Evolutionary conservation across 1,140 invertebrate genomes (phyloP).

Genomic region (Conus ventricosus): DNA sequence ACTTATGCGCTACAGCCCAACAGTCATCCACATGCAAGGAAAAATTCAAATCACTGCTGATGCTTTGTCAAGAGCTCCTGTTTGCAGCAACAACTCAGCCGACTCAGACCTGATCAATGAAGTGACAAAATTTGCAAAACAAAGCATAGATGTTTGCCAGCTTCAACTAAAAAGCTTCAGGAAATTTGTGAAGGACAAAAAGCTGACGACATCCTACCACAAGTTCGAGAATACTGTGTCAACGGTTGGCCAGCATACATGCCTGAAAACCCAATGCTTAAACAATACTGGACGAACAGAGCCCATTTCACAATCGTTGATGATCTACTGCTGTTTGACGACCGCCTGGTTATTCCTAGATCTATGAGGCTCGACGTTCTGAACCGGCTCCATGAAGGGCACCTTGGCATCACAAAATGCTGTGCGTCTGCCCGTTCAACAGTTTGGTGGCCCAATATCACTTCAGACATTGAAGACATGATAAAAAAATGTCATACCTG

Average conservation of each 20-base stretch:
- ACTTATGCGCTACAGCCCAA: conserved; percentile 39
- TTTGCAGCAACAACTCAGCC: background rate
- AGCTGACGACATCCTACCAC: no score
- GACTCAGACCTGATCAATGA: background rate
- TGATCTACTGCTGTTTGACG: background rate
- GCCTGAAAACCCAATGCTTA: background rate
- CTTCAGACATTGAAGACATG: no score
- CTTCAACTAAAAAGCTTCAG: no score
- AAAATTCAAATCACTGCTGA: conserved; percentile 47
- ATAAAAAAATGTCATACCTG: no score
- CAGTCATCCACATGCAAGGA: conserved; percentile 44
- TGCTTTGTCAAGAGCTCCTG: conserved; percentile 45
- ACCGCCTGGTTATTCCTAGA: conserved; percentile 43
- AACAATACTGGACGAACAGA: conserved; percentile 28
- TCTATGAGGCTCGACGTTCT: conserved; percentile 22
- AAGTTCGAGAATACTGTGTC: no score
- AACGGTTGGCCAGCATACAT: no score
- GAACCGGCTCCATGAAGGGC: conserved; percentile 36
- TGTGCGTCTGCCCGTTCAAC: no score
- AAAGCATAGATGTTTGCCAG: background rate
- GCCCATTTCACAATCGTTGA: background rate
- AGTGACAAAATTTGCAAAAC: background rate
- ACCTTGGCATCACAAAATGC: conserved; percentile 38
- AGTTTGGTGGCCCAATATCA: no score
- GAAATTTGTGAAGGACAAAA: no score